Conservation (phyloP, 2,113 vertebrate species). For the Vombatus ursinus region DNA sequence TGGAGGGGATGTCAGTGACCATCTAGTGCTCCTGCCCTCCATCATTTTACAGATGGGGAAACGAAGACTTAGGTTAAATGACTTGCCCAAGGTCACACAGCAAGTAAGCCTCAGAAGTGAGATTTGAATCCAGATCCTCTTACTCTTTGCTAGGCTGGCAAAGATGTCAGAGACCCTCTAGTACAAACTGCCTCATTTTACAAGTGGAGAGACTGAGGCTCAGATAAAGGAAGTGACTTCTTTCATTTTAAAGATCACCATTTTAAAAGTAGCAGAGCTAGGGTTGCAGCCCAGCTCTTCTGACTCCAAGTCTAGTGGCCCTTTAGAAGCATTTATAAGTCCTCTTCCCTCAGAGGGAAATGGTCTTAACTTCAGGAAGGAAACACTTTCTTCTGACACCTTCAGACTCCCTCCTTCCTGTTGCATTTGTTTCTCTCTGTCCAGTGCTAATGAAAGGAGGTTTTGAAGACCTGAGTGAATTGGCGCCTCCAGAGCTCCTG, state of each 20-base stretch:
- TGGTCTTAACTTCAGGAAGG: constrained; percentile 66
- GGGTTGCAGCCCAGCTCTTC: background rate
- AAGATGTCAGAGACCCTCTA: too few species aligned
- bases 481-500: background rate
- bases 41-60: background rate
- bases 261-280: background rate
- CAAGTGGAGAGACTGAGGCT: background rate
- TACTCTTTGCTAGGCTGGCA: background rate
- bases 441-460: constrained; percentile 65
- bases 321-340: constrained; percentile 57
- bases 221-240: background rate
- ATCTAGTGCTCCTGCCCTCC: too few species aligned
- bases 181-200: background rate
- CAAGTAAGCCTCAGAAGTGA: background rate
- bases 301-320: constrained; percentile 24
- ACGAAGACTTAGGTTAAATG: background rate
- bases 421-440: constrained; percentile 52
- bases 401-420: constrained; percentile 58
- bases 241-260: background rate
- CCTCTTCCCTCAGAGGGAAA: constrained; percentile 68
- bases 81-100: background rate
- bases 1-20: too few species aligned
- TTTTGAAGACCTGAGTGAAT: constrained; percentile 62
- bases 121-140: background rate
- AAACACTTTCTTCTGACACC: constrained; percentile 74